These are phyloP conservation scores for Porites cylindrica DNA, from an alignment of 92 coral and sea anemone species.

Conservation along the genomic window DNA sequence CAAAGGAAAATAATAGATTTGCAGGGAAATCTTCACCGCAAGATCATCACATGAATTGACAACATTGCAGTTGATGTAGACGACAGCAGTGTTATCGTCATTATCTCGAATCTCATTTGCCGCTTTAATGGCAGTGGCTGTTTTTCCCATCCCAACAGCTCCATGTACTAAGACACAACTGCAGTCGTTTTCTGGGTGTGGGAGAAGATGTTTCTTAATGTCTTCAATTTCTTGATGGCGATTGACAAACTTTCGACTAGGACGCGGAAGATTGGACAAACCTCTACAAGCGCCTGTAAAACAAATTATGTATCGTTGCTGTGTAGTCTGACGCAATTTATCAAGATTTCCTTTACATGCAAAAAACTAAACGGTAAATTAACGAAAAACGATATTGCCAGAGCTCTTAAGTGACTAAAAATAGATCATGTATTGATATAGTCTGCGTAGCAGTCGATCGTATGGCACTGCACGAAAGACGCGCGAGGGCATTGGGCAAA, in stretches of 20 bases:
- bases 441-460: too few species aligned
- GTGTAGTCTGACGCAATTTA: too few species aligned
- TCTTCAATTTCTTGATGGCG: neutral
- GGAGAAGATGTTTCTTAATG: neutral
- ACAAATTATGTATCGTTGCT: neutral
- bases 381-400: too few species aligned
- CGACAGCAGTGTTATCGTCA: slow-evolving; percentile 16
- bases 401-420: too few species aligned
- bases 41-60: slow-evolving; percentile 41
- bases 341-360: too few species aligned
- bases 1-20: neutral
- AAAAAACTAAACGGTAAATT: too few species aligned
- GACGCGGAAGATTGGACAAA: neutral
- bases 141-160: slow-evolving; percentile 65
- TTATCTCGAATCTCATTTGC: slow-evolving; percentile 27
- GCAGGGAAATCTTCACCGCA: slow-evolving; percentile 12
- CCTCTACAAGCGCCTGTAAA: neutral
- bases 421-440: too few species aligned
- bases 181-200: neutral
- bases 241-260: slow-evolving; percentile 9
- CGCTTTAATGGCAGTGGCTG: slow-evolving; percentile 48
- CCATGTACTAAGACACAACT: slow-evolving; percentile 7
- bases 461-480: too few species aligned
- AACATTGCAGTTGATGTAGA: slow-evolving; percentile 53
- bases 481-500: too few species aligned